These are phyloP conservation scores for Eriocheir sinensis DNA, from an alignment of 1,140 invertebrate species.

Conservation along the genomic window DNA sequence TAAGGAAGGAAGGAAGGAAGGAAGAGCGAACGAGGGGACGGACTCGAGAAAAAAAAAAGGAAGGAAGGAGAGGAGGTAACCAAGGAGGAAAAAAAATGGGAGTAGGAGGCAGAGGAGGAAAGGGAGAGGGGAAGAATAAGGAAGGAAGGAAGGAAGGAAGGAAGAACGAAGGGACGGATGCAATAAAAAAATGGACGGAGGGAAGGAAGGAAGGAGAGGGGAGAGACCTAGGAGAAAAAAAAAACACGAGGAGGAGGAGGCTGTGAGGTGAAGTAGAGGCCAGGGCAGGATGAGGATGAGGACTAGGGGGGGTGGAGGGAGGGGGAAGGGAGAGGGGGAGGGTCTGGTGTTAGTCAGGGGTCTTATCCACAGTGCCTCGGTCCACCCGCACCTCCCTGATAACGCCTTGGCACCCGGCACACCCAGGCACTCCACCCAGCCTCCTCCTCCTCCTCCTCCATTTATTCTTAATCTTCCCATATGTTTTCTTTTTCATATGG, in stretches of 20 bases:
- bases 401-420: background rate
- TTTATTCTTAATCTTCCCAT: too few species aligned
- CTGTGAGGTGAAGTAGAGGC: too few species aligned
- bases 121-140: background rate
- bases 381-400: slow-evolving; percentile 8
- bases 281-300: too few species aligned
- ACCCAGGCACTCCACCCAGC: background rate
- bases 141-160: background rate
- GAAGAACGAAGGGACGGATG: background rate
- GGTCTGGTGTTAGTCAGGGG: background rate
- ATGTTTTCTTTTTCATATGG: too few species aligned
- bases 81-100: background rate
- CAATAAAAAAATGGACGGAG: background rate
- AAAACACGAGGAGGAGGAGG: too few species aligned
- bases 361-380: background rate
- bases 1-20: background rate
- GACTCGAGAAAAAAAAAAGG: background rate
- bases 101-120: background rate
- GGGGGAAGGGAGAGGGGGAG: background rate
- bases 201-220: too few species aligned
- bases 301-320: background rate
- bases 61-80: background rate
- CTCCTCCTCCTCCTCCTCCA: background rate
- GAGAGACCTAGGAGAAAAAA: too few species aligned
- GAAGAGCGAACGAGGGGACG: background rate